These are phyloP conservation scores for Callopanchax toddi DNA, from an alignment of 2,113 vertebrate species.

Conservation along the genomic window DNA sequence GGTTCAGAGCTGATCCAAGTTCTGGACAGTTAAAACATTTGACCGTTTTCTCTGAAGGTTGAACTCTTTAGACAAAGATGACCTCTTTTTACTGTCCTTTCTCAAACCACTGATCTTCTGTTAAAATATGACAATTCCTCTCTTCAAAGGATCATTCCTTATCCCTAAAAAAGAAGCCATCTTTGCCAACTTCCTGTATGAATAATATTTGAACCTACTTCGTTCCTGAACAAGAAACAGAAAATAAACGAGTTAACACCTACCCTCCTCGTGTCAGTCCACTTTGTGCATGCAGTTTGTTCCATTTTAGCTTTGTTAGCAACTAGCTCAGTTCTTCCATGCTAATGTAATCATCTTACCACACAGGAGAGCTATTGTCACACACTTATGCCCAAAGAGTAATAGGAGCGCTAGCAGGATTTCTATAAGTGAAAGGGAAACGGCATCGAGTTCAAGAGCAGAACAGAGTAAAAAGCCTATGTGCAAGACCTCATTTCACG, in stretches of 20 bases:
- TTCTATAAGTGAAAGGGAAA: conserved; percentile 53
- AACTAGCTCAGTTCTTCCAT: conserved; percentile 51
- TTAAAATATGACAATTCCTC: too few species aligned
- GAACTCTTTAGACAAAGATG: too few species aligned
- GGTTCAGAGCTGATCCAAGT: too few species aligned
- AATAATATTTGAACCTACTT: too few species aligned
- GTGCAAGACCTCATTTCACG: conserved; percentile 71
- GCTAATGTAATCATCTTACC: conserved; percentile 73
- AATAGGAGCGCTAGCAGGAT: conserved; percentile 59
- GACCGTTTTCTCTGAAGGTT: too few species aligned
- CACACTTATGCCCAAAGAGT: conserved; percentile 60
- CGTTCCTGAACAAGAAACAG: too few species aligned
- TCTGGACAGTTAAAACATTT: too few species aligned
- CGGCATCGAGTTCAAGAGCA: conserved; percentile 39
- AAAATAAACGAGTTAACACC: too few species aligned
- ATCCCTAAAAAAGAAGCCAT: background rate
- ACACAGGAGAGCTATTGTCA: conserved; percentile 63
- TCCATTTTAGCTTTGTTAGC: conserved; percentile 38
- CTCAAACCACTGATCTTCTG: too few species aligned
- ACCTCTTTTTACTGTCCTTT: too few species aligned
- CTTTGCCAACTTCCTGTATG: too few species aligned
- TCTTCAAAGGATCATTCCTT: conserved; percentile 17
- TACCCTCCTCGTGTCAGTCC: too few species aligned
- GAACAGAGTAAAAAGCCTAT: conserved; percentile 45
- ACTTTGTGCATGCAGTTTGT: conserved; percentile 17